Evolutionary conservation across 37 sponge, comb jelly and placozoan genomes (phyloP).

Genomic region (Chondrosia reniformis): DNA sequence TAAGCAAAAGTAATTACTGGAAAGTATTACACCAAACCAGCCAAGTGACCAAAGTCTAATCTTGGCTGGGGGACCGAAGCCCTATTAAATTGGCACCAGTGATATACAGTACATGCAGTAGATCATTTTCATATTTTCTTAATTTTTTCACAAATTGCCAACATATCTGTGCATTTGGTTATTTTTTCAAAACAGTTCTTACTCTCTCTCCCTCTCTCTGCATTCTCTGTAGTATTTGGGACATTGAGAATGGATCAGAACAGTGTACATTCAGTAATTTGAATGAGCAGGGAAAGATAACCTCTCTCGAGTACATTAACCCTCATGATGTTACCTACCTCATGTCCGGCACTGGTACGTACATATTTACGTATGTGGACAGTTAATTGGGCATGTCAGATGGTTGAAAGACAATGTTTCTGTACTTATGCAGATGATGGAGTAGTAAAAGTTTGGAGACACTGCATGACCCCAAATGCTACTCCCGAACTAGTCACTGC

Average conservation of each 20-base stretch:
- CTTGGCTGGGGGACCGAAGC: too few species aligned
- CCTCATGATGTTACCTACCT: conserved; percentile 81
- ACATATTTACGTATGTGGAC: neutral
- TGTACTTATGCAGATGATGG: conserved; percentile 70
- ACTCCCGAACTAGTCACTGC: conserved; percentile 61
- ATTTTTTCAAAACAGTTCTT: too few species aligned
- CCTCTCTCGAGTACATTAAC: conserved; percentile 75
- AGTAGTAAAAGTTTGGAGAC: conserved; percentile 69
- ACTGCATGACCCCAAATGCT: conserved; percentile 28
- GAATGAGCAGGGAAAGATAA: conserved; percentile 43
- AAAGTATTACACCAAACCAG: too few species aligned
- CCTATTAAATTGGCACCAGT: too few species aligned
- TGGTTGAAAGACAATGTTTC: neutral
- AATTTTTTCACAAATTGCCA: too few species aligned
- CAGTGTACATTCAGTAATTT: conserved; percentile 13
- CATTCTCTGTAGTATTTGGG: conserved; percentile 39
- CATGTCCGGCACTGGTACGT: conserved; percentile 73
- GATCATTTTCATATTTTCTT: too few species aligned
- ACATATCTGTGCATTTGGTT: too few species aligned
- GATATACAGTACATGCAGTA: too few species aligned
- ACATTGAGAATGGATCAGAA: conserved; percentile 52
- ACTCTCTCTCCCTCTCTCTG: neutral
- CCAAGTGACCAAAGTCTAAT: too few species aligned
- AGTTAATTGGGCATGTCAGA: neutral
- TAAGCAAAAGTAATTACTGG: too few species aligned